Evolutionary conservation across 2,797 vertebrate species (phyloP).

Genomic region (Adelosebastes latens): DNA sequence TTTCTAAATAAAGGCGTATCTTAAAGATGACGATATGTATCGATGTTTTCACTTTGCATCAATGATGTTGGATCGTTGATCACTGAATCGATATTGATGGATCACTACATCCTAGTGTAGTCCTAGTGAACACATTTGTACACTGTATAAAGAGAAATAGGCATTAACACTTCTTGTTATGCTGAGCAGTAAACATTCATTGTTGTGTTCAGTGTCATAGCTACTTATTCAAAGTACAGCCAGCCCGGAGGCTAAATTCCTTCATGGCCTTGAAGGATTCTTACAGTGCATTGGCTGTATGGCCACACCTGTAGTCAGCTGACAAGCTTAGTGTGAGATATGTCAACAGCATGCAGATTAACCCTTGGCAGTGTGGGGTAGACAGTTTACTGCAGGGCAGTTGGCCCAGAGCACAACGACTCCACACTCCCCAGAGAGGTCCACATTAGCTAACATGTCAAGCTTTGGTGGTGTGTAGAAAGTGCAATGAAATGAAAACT

Average conservation of each 20-base stretch:
- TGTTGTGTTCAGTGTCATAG: not conserved
- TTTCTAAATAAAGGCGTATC: too few relatives aligned
- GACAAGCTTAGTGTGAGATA: not conserved
- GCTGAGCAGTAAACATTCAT: not conserved
- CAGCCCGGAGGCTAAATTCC: not conserved
- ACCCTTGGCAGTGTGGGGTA: not conserved
- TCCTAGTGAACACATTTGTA: not conserved
- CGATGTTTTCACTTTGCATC: too few relatives aligned
- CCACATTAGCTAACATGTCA: not conserved
- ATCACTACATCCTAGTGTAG: not conserved
- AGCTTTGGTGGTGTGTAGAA: not conserved
- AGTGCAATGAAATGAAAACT: not conserved
- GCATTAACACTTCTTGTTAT: not conserved
- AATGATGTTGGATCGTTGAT: too few relatives aligned
- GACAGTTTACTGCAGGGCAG: not conserved
- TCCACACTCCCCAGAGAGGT: not conserved
- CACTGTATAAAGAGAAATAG: not conserved
- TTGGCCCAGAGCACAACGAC: not conserved
- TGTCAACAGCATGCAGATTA: not conserved
- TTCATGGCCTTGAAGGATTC: not conserved
- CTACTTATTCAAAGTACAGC: not conserved
- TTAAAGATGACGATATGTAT: too few relatives aligned
- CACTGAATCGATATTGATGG: too few relatives aligned
- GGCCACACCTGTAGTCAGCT: slow-evolving; percentile 23
- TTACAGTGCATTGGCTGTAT: not conserved